Conservation (phyloP, 2,113 vertebrate genomes). For the Takifugu bimaculatus region DNA sequence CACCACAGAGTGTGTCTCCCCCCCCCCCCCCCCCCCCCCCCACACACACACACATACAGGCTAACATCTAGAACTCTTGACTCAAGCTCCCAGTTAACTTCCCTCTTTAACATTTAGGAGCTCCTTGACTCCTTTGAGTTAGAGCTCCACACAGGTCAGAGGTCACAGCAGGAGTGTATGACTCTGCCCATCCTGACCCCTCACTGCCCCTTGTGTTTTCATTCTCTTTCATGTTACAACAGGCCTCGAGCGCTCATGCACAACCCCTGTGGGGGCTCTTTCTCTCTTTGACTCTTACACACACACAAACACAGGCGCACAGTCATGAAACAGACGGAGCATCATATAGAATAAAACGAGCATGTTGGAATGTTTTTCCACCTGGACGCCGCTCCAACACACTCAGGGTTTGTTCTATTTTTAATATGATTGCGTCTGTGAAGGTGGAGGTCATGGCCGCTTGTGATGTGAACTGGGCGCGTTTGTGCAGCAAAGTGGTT, state of each 20-base stretch:
- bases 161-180: conserved; percentile 58
- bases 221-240: conserved; percentile 67
- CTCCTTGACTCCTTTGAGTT: conserved; percentile 62
- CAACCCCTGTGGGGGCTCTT: conserved; percentile 48
- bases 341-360: conserved; percentile 54
- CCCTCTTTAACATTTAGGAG: conserved; percentile 48
- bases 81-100: conserved; percentile 50
- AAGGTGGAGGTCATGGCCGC: conserved; percentile 43
- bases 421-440: conserved; percentile 65
- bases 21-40: too few species aligned
- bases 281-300: conserved; percentile 11
- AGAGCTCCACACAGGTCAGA: conserved; percentile 53
- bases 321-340: conserved; percentile 43
- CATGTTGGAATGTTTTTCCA: conserved; percentile 49
- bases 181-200: conserved; percentile 62
- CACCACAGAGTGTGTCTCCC: neutral
- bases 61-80: conserved; percentile 42
- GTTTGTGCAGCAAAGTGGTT: conserved; percentile 54
- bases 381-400: conserved; percentile 40
- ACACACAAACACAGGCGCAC: conserved; percentile 6
- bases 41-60: neutral
- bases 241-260: conserved; percentile 60
- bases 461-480: conserved; percentile 33
- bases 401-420: conserved; percentile 66
- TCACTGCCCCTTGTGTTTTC: conserved; percentile 50